Percentiles rank a stretch among this genome's conserved stretches.
These are phyloP conservation scores for Sicus ferrugineus DNA, from an alignment of 2,888 invertebrate species.

Conservation along the genomic window DNA sequence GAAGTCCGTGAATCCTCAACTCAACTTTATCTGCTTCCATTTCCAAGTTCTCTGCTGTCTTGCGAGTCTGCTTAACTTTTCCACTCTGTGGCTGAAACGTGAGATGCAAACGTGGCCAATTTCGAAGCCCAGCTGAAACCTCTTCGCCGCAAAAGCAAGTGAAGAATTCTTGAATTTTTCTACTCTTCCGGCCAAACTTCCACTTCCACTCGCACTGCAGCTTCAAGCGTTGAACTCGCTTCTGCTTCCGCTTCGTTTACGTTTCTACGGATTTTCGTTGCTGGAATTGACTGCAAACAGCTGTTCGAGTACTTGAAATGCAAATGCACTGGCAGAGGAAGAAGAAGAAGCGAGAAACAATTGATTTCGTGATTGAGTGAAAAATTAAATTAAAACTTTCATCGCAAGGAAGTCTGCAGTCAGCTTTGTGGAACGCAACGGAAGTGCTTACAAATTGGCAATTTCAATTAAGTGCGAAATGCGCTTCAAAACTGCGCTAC, in stretches of 20 bases:
- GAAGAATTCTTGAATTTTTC: no score
- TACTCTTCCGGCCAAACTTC: not conserved
- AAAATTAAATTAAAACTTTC: slow-evolving; percentile 1
- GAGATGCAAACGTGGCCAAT: no score
- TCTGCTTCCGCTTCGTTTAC: no score
- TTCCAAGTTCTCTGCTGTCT: no score
- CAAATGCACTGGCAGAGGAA: not conserved
- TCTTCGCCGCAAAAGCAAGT: no score
- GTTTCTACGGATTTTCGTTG: not conserved
- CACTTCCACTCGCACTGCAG: not conserved
- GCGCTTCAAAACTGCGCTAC: not conserved
- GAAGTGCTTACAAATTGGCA: not conserved
- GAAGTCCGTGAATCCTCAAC: no score
- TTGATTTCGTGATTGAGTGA: not conserved
- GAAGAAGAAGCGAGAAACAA: not conserved
- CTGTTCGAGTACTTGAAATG: not conserved
- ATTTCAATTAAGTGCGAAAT: not conserved
- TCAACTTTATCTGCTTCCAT: no score
- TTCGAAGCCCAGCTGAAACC: no score
- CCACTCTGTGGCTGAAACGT: no score
- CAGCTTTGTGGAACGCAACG: not conserved
- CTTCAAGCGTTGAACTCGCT: no score
- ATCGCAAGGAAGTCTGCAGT: not conserved
- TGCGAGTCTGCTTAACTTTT: no score
- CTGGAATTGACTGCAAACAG: not conserved